These are phyloP conservation scores for Ploceus nigricollis DNA, from an alignment of 2,113 vertebrate genomes.

Conservation along the genomic window DNA sequence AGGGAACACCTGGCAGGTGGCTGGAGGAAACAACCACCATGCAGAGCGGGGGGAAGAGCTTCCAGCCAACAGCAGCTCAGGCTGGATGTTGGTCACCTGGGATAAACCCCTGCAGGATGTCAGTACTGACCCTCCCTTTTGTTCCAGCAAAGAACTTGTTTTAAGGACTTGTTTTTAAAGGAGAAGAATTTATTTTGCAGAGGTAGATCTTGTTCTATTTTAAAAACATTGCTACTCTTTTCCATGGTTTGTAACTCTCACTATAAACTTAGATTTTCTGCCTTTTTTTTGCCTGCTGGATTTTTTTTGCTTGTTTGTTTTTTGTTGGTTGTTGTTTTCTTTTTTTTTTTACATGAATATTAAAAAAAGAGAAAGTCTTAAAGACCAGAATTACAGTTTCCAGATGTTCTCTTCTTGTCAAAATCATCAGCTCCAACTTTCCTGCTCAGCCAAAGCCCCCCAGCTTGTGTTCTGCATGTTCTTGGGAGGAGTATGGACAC, in stretches of 20 bases:
- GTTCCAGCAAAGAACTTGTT: background rate
- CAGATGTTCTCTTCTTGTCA: background rate
- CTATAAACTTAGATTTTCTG: background rate
- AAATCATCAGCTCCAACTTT: background rate
- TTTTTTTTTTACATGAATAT: slow-evolving; percentile 57
- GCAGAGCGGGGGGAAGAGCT: background rate
- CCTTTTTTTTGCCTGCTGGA: slow-evolving; percentile 6
- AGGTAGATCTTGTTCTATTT: background rate
- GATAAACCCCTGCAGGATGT: background rate
- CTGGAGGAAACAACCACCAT: background rate
- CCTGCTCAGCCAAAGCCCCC: background rate
- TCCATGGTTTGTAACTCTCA: background rate
- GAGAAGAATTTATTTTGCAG: background rate
- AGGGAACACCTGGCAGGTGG: background rate
- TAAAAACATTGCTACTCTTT: background rate
- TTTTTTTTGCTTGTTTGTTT: slow-evolving; percentile 36
- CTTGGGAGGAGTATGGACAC: background rate
- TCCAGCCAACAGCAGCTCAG: background rate
- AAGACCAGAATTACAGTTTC: background rate
- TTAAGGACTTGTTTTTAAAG: background rate
- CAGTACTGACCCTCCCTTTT: background rate
- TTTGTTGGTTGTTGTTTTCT: background rate
- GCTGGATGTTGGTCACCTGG: background rate
- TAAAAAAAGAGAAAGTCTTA: slow-evolving; percentile 58
- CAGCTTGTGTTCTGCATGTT: background rate